Conservation (phyloP, 2,113 vertebrate species). For the Hypocryptadius cinnamomeus region DNA sequence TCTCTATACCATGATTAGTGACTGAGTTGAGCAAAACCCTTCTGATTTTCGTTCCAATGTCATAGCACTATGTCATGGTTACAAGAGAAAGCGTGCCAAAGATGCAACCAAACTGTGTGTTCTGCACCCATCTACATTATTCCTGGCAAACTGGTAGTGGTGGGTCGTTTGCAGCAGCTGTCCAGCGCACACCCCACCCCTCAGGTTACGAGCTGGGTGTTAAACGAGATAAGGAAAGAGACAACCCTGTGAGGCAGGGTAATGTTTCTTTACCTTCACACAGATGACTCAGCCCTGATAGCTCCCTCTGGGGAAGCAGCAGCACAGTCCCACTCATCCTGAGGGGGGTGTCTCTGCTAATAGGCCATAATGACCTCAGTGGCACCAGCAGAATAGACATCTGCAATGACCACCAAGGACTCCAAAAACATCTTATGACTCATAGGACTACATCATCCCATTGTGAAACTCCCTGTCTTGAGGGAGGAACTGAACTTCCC, state of each 20-base stretch:
- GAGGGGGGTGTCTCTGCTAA: not conserved
- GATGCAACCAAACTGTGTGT: not conserved
- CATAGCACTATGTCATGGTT: not conserved
- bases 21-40: not conserved
- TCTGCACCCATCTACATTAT: not conserved
- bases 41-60: not conserved
- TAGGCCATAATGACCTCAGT: not conserved
- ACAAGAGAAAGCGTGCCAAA: not conserved
- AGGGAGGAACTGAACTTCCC: not conserved
- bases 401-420: not conserved
- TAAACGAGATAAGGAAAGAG: not conserved
- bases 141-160: not conserved
- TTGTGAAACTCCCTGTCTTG: fast-evolving
- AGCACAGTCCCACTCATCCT: not conserved
- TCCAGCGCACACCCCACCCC: not conserved
- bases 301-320: too few species aligned
- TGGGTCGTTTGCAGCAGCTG: too few species aligned
- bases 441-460: not conserved
- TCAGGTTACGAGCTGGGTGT: not conserved
- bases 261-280: not conserved
- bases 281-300: not conserved
- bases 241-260: too few species aligned
- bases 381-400: not conserved
- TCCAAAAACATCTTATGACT: not conserved
- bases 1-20: not conserved